Conservation (phyloP, 2,888 invertebrate genomes). For the Mystacides longicornis region DNA sequence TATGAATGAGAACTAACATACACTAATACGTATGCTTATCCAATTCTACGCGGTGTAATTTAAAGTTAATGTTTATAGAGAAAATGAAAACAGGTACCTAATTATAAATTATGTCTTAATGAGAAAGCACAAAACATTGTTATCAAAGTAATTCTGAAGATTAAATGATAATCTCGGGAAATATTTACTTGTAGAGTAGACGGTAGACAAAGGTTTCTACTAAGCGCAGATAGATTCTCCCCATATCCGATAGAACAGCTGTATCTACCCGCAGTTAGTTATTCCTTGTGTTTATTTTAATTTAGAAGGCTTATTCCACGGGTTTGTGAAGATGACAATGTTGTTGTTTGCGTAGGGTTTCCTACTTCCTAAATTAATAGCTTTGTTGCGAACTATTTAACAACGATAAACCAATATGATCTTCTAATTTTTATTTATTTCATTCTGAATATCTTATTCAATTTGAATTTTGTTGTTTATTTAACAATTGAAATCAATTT, state of each 20-base stretch:
- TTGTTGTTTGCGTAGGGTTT: neutral
- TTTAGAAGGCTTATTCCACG: neutral
- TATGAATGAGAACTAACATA: too few species aligned
- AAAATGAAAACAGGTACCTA: constrained; percentile 1
- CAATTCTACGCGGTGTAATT: too few species aligned
- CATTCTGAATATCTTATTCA: too few species aligned
- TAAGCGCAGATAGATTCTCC: too few species aligned
- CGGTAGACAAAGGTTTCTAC: too few species aligned
- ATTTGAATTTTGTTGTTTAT: too few species aligned
- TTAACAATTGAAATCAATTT: too few species aligned
- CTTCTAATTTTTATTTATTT: neutral
- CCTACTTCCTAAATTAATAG: neutral
- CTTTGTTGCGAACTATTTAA: neutral
- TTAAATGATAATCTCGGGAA: constrained; percentile 1
- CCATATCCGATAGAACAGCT: too few species aligned
- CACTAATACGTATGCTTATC: too few species aligned
- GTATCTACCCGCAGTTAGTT: too few species aligned
- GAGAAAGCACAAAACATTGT: constrained; percentile 1
- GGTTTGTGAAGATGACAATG: neutral
- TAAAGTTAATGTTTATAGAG: neutral
- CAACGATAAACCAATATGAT: neutral
- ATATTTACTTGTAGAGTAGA: neutral
- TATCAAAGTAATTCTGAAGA: neutral
- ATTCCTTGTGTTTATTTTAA: too few species aligned
- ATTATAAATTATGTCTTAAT: constrained; percentile 1